Percentiles rank a stretch among this genome's conserved stretches.
Evolutionary conservation across 2,113 vertebrate species (phyloP).

Genomic region (Protomyctophum bolini): DNA sequence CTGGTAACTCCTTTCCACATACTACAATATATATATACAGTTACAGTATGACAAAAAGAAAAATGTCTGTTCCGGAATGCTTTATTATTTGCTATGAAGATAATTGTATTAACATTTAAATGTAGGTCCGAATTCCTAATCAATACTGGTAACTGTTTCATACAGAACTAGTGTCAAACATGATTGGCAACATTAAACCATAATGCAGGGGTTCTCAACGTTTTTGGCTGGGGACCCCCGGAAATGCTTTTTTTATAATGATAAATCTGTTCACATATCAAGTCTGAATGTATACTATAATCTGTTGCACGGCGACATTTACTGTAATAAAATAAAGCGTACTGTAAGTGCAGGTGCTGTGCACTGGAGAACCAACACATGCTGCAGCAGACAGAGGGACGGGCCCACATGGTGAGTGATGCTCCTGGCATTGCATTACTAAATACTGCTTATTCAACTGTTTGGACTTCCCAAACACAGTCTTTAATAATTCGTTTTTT

Average conservation of each 20-base stretch:
- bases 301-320: not conserved
- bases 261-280: not conserved
- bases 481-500: too few relatives aligned
- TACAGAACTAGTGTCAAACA: too few relatives aligned
- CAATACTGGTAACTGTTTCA: too few relatives aligned
- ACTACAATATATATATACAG: not conserved
- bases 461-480: not conserved
- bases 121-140: too few relatives aligned
- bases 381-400: slow-evolving; percentile 38
- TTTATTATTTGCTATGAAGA: too few relatives aligned
- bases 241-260: too few relatives aligned
- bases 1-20: slow-evolving; percentile 41
- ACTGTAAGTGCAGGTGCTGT: slow-evolving; percentile 46
- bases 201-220: too few relatives aligned
- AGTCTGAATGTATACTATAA: not conserved
- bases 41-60: too few relatives aligned
- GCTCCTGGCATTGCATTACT: not conserved
- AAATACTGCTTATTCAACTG: not conserved
- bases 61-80: too few relatives aligned
- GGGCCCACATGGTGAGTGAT: slow-evolving; percentile 63
- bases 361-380: slow-evolving; percentile 64
- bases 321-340: not conserved
- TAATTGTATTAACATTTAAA: too few relatives aligned
- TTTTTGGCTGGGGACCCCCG: too few relatives aligned
- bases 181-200: too few relatives aligned